A percentile compares a stretch with the other conserved stretches of the same genome.
phyloP scores from a whole-genome alignment of 2,797 vertebrate genomes.

The Pempheris klunzingeri region DNA sequence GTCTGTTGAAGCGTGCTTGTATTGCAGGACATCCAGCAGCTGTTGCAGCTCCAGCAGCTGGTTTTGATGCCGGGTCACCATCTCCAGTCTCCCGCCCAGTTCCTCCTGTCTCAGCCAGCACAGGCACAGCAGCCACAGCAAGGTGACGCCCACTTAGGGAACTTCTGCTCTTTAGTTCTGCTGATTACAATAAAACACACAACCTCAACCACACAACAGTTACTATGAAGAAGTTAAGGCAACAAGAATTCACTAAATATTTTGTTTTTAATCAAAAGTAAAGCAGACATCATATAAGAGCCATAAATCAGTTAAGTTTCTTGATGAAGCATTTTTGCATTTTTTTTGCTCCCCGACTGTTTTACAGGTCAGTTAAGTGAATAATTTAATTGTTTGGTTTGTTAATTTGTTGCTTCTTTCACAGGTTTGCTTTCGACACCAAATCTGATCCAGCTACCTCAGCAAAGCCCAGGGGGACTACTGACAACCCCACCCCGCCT shows the following conservation, averaged over 20 bases:
- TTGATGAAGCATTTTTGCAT: neutral
- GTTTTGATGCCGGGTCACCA: slow-evolving; percentile 92
- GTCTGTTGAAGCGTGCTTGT: neutral
- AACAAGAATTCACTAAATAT: neutral
- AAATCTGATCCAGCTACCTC: slow-evolving; percentile 97
- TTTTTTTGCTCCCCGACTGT: neutral
- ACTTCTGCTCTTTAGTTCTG: neutral
- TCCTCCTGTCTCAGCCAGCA: slow-evolving; percentile 90
- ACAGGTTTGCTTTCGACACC: slow-evolving; percentile 91
- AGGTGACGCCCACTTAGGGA: slow-evolving; percentile 74
- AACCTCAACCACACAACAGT: neutral
- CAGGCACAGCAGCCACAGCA: slow-evolving; percentile 91
- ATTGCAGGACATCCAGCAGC: slow-evolving; percentile 92
- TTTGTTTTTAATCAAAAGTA: neutral
- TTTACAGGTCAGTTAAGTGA: neutral
- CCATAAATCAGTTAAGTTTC: neutral
- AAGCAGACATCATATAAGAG: neutral
- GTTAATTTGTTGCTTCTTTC: slow-evolving; percentile 1
- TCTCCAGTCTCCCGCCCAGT: slow-evolving; percentile 93
- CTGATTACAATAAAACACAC: neutral
- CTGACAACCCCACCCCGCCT: slow-evolving; percentile 88
- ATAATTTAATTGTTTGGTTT: neutral
- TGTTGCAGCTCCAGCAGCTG: slow-evolving; percentile 93
- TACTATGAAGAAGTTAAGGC: neutral
- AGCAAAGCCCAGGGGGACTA: slow-evolving; percentile 91